Base-by-base conservation (phyloP, 2,888 invertebrate species). In the Xestia sexstrigata region DNA sequence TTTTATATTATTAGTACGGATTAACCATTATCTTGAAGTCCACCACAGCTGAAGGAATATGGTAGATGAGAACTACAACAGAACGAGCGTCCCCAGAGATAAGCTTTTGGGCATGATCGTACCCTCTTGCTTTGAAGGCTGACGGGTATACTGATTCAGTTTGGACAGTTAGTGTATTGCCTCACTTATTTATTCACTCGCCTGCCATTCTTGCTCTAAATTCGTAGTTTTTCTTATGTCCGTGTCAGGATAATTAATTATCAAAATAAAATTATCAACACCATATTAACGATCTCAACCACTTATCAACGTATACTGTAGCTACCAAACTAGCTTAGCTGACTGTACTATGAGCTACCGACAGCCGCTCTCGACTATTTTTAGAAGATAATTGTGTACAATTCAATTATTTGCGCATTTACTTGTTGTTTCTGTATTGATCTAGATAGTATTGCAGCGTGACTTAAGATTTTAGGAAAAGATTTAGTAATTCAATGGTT, bases 321-420 rank as follows among this genome's bases (percentile, higher is more conserved):
- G 1, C 35, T 4, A 2, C 1, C 6, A 23, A 4, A 30, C 2
- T 47, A 60, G 1, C 3, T 69, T 70, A 26, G 45, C n/a, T 15
- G 20, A 66, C 52, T 52, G 55, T 78, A 70, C 65, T 55, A 15
- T 20, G 0, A 58, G 42, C 58, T 65, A 71, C 70, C 42, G 49
- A 70, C 47, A 35, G 45, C 47, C 49, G 6, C 42, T 73, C 74
- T 72, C 17, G 45, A 68, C 72, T 82, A 85, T 82, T 82, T 84
- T 78, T 78, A 70, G 62, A 60, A 69, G 55, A 72, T 78, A 82
- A 82, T 85, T 69, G 42, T 70, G 70, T 45, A 78, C 77, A 74
- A 71, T 85, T 81, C 62, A 85, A 85, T 75, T 75, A 81, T 69
- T 85, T 66, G 45, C 58, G 15, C 45, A 11, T 17, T 70, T 13